Conservation (phyloP, 2,888 invertebrate species). For the Ischnura elegans region DNA sequence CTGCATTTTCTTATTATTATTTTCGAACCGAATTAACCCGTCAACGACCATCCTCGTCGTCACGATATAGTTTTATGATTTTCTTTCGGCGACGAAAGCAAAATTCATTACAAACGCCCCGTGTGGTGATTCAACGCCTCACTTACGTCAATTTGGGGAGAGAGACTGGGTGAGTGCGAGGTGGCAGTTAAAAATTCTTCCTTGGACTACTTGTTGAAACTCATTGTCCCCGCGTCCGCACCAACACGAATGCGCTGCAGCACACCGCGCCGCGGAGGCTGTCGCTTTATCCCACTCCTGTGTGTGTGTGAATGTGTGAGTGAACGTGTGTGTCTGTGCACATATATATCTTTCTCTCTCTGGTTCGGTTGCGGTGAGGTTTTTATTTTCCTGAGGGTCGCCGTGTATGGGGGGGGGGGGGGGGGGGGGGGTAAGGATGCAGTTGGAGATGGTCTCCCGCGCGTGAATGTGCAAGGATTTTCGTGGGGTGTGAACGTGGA, state of each 20-base stretch:
- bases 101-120: neutral
- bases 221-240: conserved; percentile 14
- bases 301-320: neutral
- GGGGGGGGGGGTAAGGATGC: neutral
- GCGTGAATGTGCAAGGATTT: neutral
- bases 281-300: neutral
- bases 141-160: neutral
- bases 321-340: neutral
- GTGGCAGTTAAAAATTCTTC: conserved; percentile 45
- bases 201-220: conserved; percentile 65
- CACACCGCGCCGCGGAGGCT: neutral
- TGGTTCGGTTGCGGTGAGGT: neutral
- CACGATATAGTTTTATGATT: neutral
- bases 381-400: neutral
- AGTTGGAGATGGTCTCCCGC: neutral
- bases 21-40: neutral
- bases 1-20: neutral
- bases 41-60: neutral
- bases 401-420: neutral
- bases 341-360: neutral
- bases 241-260: neutral
- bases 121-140: neutral
- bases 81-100: neutral
- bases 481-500: neutral
- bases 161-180: neutral